Percentiles rank a stretch among this genome's conserved stretches.
Conservation (phyloP, 2,113 vertebrate genomes). For the Cephalopholis sonnerati region DNA sequence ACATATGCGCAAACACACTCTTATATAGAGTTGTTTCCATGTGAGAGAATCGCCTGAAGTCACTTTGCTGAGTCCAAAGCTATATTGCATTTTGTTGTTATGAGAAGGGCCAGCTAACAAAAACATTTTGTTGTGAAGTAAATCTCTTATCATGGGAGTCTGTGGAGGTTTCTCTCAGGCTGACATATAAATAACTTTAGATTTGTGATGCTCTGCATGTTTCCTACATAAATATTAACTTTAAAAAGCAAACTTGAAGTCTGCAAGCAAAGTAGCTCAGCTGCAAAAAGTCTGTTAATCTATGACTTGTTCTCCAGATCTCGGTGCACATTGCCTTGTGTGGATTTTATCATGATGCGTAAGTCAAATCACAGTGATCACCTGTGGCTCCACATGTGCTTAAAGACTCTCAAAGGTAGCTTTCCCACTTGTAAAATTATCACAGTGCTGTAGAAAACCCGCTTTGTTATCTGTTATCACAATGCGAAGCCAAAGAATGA, state of each 20-base stretch:
- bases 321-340: conserved; percentile 3
- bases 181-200: conserved; percentile 2
- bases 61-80: conserved; percentile 19
- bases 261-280: not conserved
- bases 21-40: not conserved
- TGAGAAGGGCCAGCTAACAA: not conserved
- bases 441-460: conserved; percentile 23
- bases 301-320: not conserved
- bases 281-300: conserved; percentile 22
- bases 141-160: not conserved
- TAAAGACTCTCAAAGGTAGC: conserved; percentile 31
- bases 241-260: conserved; percentile 7
- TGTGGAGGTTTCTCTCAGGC: not conserved
- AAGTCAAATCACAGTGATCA: conserved; percentile 40
- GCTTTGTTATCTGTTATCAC: conserved; percentile 66
- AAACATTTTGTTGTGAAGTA: conserved; percentile 22
- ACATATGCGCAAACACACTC: not conserved
- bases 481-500: conserved; percentile 57
- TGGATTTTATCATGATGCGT: conserved; percentile 25
- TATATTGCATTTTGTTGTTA: conserved; percentile 31
- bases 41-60: conserved; percentile 24
- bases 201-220: conserved; percentile 10
- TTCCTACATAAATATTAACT: not conserved
- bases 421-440: conserved; percentile 59
- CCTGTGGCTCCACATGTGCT: conserved; percentile 19